Conservation (phyloP, 2,888 invertebrate genomes). For the Acleris emargana region DNA sequence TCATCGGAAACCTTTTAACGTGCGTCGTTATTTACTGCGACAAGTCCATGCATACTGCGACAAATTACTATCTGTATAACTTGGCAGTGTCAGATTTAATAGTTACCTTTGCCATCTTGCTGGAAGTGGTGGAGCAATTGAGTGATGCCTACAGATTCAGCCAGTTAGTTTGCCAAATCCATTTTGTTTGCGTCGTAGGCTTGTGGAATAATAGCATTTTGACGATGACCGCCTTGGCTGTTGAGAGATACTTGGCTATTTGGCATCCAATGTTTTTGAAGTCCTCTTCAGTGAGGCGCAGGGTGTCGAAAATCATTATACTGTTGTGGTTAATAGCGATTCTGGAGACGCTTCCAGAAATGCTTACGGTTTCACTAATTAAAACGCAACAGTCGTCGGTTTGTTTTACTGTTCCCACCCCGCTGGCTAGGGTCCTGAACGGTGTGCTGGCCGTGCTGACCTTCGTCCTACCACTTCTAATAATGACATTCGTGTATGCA, state of each 20-base stretch:
- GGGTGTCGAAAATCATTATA: slow-evolving; percentile 56
- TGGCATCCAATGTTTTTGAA: slow-evolving; percentile 58
- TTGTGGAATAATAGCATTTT: slow-evolving; percentile 64
- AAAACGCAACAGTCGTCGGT: slow-evolving; percentile 40
- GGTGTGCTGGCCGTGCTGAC: slow-evolving; percentile 41
- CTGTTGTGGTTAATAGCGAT: slow-evolving; percentile 45
- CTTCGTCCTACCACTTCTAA: slow-evolving; percentile 46
- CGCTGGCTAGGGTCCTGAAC: slow-evolving; percentile 38
- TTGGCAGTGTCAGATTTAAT: slow-evolving; percentile 38
- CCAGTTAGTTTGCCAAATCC: slow-evolving; percentile 54
- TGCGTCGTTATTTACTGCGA: slow-evolving; percentile 45
- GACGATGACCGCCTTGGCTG: slow-evolving; percentile 61
- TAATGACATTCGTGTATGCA: slow-evolving; percentile 47
- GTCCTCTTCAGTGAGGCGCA: slow-evolving; percentile 51
- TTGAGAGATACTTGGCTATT: slow-evolving; percentile 64
- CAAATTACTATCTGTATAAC: slow-evolving; percentile 38
- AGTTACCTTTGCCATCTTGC: slow-evolving; percentile 23
- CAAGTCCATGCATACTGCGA: slow-evolving; percentile 36
- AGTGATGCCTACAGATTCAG: slow-evolving; percentile 46
- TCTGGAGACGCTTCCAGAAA: slow-evolving; percentile 45
- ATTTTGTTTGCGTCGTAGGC: slow-evolving; percentile 54
- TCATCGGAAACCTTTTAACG: slow-evolving; percentile 47
- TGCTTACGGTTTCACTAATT: slow-evolving; percentile 42
- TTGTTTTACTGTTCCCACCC: slow-evolving; percentile 42
- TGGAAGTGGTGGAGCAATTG: slow-evolving; percentile 37